phyloP scores from a whole-genome alignment of 2,797 vertebrate genomes.

The Neoniphon sammara region DNA sequence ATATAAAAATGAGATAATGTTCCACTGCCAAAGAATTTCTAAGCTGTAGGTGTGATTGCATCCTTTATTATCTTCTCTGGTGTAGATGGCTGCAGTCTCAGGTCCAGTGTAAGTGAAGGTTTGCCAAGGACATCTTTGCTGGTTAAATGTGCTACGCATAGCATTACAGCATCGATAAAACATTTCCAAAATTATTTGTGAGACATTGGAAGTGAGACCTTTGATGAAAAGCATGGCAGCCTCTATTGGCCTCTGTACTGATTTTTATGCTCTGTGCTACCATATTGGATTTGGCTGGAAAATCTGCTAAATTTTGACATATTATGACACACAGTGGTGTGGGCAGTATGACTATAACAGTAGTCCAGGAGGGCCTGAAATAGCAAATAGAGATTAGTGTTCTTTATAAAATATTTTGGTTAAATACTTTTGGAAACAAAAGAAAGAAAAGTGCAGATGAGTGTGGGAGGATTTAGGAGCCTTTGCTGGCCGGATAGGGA shows the following conservation, averaged over 20 bases:
- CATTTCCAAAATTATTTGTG: too few relatives aligned
- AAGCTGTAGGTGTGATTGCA: slow-evolving; percentile 5
- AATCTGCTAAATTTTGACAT: too few relatives aligned
- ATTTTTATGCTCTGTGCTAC: too few relatives aligned
- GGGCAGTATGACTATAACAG: too few relatives aligned
- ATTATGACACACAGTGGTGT: too few relatives aligned
- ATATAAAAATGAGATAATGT: neutral
- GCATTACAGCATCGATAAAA: slow-evolving; percentile 21
- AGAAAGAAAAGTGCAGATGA: neutral
- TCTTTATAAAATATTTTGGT: neutral
- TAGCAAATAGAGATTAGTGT: neutral
- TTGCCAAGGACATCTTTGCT: slow-evolving; percentile 16
- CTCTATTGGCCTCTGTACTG: too few relatives aligned
- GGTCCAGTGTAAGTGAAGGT: slow-evolving; percentile 13
- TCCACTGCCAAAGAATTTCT: neutral
- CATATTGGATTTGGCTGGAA: too few relatives aligned
- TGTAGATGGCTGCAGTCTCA: slow-evolving; percentile 21
- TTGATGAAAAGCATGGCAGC: too few relatives aligned
- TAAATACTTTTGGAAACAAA: neutral
- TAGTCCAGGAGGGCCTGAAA: too few relatives aligned
- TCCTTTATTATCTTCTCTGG: neutral
- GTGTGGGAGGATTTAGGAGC: neutral
- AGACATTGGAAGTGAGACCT: too few relatives aligned
- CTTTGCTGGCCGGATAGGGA: slow-evolving; percentile 7
- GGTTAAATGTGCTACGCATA: slow-evolving; percentile 27